Evolutionary conservation across 2,888 invertebrate species (phyloP).

Genomic region (Xestobium rufovillosum): DNA sequence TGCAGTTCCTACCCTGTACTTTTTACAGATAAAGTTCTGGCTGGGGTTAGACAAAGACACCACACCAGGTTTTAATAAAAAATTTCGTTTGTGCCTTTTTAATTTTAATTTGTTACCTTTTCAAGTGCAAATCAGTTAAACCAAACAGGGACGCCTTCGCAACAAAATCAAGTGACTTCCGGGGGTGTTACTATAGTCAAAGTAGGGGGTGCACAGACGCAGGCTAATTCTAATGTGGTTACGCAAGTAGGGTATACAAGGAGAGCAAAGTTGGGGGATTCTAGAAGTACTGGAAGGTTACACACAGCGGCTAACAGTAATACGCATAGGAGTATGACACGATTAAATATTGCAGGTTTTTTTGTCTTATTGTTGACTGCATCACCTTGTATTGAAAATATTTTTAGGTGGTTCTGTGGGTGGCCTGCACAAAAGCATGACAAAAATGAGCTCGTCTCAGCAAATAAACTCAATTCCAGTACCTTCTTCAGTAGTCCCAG

Average conservation of each 20-base stretch:
- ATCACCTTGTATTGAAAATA: too few species aligned
- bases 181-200: conserved; percentile 76
- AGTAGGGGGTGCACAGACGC: conserved; percentile 48
- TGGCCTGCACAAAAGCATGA: conserved; percentile 77
- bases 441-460: conserved; percentile 69
- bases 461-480: conserved; percentile 51
- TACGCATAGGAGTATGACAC: conserved; percentile 71
- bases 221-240: conserved; percentile 24
- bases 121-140: conserved; percentile 37
- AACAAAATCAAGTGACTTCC: conserved; percentile 54
- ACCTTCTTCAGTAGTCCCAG: conserved; percentile 32
- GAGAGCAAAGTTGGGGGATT: conserved; percentile 63
- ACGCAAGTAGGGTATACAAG: conserved; percentile 48
- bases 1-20: conserved; percentile 75
- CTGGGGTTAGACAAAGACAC: conserved; percentile 62
- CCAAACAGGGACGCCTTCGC: conserved; percentile 20
- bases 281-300: conserved; percentile 65
- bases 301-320: conserved; percentile 64
- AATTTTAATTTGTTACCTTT: conserved; percentile 11
- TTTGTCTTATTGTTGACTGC: too few species aligned
- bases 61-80: conserved; percentile 43
- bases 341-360: conserved; percentile 66
- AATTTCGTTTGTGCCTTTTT: conserved; percentile 5
- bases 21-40: conserved; percentile 71
- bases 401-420: conserved; percentile 61